A percentile compares a stretch with the other conserved stretches of the same genome.
Conservation (phyloP, 2,113 vertebrate species). For the Callocephalon fimbriatum region DNA sequence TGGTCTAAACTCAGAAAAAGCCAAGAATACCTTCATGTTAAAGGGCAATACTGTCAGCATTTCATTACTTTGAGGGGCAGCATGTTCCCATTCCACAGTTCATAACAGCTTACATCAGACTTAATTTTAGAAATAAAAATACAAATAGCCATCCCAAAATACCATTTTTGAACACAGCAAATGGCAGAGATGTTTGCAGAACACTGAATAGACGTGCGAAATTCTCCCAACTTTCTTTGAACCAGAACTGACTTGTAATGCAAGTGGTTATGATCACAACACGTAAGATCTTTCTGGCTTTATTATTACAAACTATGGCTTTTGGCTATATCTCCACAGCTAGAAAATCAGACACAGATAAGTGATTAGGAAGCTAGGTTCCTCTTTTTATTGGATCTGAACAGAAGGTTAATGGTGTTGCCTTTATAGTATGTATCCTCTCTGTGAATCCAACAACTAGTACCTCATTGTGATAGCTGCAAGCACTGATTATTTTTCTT, state of each 20-base stretch:
- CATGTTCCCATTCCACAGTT: background rate
- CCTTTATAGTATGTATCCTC: background rate
- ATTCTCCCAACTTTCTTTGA: background rate
- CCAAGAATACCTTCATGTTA: background rate
- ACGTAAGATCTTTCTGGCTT: background rate
- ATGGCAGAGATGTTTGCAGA: background rate
- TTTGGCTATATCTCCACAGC: background rate
- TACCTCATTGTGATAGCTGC: rapidly evolving
- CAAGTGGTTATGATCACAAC: background rate
- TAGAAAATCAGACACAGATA: background rate
- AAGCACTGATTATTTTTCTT: background rate
- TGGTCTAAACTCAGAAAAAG: background rate
- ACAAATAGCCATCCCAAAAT: background rate
- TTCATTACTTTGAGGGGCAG: background rate
- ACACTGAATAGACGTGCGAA: background rate
- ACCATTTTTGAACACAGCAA: background rate
- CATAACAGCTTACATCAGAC: background rate
- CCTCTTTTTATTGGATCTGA: background rate
- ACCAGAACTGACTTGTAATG: background rate
- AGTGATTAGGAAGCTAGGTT: background rate
- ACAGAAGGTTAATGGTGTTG: background rate
- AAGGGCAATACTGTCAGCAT: background rate
- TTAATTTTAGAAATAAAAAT: background rate
- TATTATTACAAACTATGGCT: background rate
- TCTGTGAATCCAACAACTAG: background rate